Base-by-base conservation (phyloP, 2,888 invertebrate genomes). In the Morpho helenor region DNA sequence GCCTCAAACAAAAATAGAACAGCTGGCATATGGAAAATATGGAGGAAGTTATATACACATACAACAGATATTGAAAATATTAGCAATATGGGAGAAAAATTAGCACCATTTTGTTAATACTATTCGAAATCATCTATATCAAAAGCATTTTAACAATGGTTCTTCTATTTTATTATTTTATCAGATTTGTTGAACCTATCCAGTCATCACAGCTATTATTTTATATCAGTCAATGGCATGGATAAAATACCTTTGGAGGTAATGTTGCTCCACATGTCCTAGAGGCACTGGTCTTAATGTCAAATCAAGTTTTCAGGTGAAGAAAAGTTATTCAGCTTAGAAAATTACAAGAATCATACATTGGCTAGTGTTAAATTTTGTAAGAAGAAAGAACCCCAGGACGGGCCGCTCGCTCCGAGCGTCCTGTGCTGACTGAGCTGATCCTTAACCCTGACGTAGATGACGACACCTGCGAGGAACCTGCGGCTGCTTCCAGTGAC, bases 291-390 rank as follows among this genome's bases (percentile, higher is more conserved):
- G 84, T 88, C 86, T 82, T 90, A 90, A 90, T 89, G 78, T 85
- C 78, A 77, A 85, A 88, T 90, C 90, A 80, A 90, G 90, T 89
- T 90, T 90, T 89, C 90, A 90, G 90, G 90, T 90, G 79, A 82
- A 82, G 77, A 81, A 56, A 49, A 57, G 53, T 55, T 55, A 72
- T 72, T 73, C 64, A 55, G 52, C 56, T 57, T 39, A 52, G 49
- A 52, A 49, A 53, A 31, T 31, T 48, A 46, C 52, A 61, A 59
- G 63, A 57, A 45, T 22, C 23, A 43, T 56, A 40, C 47, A 50
- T 54, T 52, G 50, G 52, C 57, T 57, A 45, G 48, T 48, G 46
- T 59, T 48, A 44, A 57, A 46, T 45, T 58, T 54, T 43, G 39
- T 43, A 46, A 57, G 63, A 58, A 56, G 47, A 68, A 73, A 69